These are phyloP conservation scores for Plusia festucae DNA, from an alignment of 2,888 invertebrate species.

Conservation along the genomic window DNA sequence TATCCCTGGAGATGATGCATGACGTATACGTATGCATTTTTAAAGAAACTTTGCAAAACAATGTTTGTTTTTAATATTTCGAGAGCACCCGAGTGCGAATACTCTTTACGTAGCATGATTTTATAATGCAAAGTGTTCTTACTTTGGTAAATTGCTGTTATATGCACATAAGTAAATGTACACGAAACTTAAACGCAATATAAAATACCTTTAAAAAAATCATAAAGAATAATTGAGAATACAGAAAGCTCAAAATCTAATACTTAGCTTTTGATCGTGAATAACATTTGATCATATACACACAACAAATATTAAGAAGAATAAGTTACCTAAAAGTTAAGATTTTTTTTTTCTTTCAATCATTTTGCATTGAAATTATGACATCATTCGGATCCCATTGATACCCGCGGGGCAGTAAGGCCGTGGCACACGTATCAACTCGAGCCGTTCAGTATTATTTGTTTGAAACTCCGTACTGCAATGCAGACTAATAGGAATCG, in stretches of 20 bases:
- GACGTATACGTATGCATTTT: neutral
- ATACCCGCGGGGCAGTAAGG: slow-evolving; percentile 25
- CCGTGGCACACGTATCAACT: too few species aligned
- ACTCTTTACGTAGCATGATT: neutral
- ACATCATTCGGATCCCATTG: slow-evolving; percentile 18
- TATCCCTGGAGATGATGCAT: neutral
- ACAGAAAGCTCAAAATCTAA: too few species aligned
- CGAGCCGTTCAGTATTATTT: too few species aligned
- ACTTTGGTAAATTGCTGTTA: neutral
- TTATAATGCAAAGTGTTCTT: neutral
- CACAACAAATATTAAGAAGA: too few species aligned
- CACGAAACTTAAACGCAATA: too few species aligned
- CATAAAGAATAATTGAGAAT: too few species aligned
- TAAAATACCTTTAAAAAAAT: too few species aligned
- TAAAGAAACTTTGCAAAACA: neutral
- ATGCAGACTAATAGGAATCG: too few species aligned
- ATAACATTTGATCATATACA: neutral
- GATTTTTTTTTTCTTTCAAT: slow-evolving; percentile 20
- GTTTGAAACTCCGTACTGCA: too few species aligned
- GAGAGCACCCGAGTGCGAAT: neutral
- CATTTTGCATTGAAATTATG: slow-evolving; percentile 24
- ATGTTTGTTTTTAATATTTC: neutral
- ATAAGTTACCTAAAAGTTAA: slow-evolving; percentile 14
- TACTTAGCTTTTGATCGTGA: too few species aligned
- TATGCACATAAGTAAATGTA: neutral